These are phyloP conservation scores for Calyptomena viridis DNA, from an alignment of 2,113 vertebrate species.

Conservation along the genomic window DNA sequence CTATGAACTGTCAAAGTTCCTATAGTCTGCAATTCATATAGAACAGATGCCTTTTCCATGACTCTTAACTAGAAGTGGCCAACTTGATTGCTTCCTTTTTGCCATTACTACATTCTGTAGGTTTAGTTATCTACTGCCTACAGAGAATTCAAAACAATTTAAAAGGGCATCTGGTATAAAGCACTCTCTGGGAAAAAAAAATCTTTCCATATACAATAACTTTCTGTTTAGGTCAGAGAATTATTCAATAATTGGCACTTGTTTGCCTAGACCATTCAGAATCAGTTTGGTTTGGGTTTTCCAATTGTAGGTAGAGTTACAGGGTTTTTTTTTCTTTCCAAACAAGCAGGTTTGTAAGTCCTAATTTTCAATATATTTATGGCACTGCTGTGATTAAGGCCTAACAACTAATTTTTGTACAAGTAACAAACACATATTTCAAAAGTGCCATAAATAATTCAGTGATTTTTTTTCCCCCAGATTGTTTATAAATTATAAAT, in stretches of 20 bases:
- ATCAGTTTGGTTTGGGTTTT: conserved; percentile 76
- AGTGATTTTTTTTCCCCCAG: conserved; percentile 70
- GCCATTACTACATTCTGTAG: conserved; percentile 78
- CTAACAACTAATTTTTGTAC: conserved; percentile 76
- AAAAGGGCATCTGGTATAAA: conserved; percentile 91
- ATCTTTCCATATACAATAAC: conserved; percentile 79
- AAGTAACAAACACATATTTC: conserved; percentile 80
- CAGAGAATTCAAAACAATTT: conserved; percentile 89
- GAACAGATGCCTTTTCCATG: conserved; percentile 87
- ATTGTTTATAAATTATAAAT: conserved; percentile 86
- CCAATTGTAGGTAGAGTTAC: conserved; percentile 77
- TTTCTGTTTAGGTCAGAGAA: conserved; percentile 85
- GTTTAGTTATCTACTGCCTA: conserved; percentile 85
- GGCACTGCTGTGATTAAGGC: conserved; percentile 76
- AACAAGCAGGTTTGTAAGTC: conserved; percentile 69
- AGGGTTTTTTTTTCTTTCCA: conserved; percentile 45
- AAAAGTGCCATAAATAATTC: conserved; percentile 80
- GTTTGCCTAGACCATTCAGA: conserved; percentile 83
- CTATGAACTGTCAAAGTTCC: conserved; percentile 88
- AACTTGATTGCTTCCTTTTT: conserved; percentile 91
- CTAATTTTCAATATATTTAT: conserved; percentile 76
- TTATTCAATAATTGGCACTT: conserved; percentile 91
- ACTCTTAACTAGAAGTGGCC: conserved; percentile 78
- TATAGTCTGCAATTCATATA: conserved; percentile 84
- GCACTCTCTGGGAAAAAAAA: conserved; percentile 66